Conservation (phyloP, 2,113 vertebrate species). For the Otolemur garnettii region DNA sequence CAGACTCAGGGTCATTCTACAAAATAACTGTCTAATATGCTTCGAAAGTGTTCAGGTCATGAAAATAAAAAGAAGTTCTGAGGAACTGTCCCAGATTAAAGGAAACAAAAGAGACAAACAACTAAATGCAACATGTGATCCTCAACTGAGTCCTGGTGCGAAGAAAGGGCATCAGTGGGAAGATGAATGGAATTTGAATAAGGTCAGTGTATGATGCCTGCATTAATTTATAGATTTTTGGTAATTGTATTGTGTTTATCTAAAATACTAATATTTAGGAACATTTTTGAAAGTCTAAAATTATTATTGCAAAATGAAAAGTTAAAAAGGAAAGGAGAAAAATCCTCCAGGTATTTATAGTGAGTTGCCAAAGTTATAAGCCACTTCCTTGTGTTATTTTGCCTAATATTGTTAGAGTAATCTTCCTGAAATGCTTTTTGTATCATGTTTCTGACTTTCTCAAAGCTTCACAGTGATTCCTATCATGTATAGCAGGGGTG, state of each 20-base stretch:
- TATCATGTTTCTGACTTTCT: neutral
- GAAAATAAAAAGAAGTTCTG: neutral
- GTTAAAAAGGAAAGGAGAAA: neutral
- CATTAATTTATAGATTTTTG: neutral
- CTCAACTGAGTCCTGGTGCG: neutral
- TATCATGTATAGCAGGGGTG: neutral
- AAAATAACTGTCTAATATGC: too few relatives aligned
- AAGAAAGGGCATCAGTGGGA: neutral
- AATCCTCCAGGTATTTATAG: neutral
- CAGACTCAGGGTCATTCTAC: neutral
- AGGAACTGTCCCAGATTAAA: neutral
- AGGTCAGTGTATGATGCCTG: neutral
- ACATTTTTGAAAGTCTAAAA: conserved; percentile 43
- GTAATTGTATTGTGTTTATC: neutral
- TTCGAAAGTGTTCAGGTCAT: too few relatives aligned
- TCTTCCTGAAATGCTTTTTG: conserved; percentile 25
- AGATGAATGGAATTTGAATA: neutral
- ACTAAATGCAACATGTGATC: neutral
- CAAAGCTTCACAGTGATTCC: neutral
- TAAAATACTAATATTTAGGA: neutral
- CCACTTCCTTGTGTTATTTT: conserved; percentile 34
- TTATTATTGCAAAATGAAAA: conserved; percentile 39
- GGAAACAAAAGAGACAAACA: neutral
- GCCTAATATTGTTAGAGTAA: neutral
- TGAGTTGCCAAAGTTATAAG: conserved; percentile 27